Conservation (phyloP, 2,113 vertebrate genomes). For the Ophthalmolycus amberensis region DNA sequence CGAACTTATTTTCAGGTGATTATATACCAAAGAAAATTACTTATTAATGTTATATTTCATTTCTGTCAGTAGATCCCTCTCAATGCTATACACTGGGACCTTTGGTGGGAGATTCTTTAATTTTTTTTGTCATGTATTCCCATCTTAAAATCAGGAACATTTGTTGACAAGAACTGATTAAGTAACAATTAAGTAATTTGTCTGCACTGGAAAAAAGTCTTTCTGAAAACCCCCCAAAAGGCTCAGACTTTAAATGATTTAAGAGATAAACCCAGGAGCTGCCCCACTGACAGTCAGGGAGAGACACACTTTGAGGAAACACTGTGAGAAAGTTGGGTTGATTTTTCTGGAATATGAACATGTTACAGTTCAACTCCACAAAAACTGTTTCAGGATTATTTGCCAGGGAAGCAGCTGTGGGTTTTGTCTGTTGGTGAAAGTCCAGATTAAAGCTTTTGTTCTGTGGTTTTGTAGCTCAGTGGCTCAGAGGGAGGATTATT, state of each 20-base stretch:
- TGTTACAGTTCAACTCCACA: conserved; percentile 28
- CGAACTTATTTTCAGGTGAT: neutral
- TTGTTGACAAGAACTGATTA: neutral
- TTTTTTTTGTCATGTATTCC: neutral
- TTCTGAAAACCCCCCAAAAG: neutral
- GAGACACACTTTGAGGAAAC: neutral
- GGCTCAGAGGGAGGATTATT: conserved; percentile 28
- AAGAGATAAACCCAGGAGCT: neutral
- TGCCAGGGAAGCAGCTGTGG: conserved; percentile 43
- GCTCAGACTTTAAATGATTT: neutral
- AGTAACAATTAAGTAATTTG: neutral
- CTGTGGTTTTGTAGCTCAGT: conserved; percentile 43
- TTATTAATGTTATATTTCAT: too few species aligned
- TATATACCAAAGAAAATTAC: too few species aligned
- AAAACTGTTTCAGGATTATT: conserved; percentile 46
- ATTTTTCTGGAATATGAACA: conserved; percentile 21
- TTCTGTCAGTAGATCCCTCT: too few species aligned
- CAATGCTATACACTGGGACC: too few species aligned
- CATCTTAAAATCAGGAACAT: neutral
- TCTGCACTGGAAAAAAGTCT: neutral
- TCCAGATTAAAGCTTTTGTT: conserved; percentile 69
- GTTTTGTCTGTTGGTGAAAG: conserved; percentile 50
- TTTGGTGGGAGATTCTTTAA: too few species aligned
- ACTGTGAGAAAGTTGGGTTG: neutral
- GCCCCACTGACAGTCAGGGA: neutral